These are phyloP conservation scores for Ctenomys sociabilis DNA, from an alignment of 2,113 vertebrate genomes.

Conservation along the genomic window DNA sequence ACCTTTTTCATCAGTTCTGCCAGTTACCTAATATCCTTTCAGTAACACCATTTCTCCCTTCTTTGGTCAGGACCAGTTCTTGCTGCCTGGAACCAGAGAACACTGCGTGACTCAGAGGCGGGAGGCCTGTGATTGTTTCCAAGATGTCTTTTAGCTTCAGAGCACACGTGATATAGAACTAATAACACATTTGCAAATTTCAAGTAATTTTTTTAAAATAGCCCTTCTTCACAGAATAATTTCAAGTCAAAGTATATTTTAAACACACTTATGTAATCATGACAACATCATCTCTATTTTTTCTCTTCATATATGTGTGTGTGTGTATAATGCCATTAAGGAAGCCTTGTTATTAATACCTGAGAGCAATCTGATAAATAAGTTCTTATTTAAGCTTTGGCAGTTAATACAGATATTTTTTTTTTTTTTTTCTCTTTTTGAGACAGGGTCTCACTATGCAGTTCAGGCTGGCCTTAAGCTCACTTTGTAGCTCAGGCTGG, in stretches of 20 bases:
- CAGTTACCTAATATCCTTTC: background rate
- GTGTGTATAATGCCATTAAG: background rate
- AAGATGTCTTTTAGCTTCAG: slow-evolving; percentile 22
- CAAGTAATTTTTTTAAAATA: slow-evolving; percentile 18
- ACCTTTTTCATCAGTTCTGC: background rate
- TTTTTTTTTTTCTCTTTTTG: no score
- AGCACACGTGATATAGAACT: background rate
- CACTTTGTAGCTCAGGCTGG: no score
- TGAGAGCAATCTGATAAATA: background rate
- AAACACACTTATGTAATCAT: background rate
- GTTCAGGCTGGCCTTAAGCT: no score
- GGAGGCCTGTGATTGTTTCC: background rate
- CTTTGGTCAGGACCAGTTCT: background rate
- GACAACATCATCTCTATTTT: background rate
- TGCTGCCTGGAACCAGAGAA: background rate
- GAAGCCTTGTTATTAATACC: background rate
- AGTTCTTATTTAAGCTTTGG: background rate
- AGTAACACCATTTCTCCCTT: background rate
- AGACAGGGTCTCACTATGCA: no score
- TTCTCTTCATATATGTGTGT: background rate
- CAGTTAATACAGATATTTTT: background rate
- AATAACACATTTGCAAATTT: background rate
- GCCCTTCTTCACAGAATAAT: slow-evolving; percentile 5
- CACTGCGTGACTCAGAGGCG: background rate
- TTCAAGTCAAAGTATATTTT: slow-evolving; percentile 44